Evolutionary conservation across 2,797 vertebrate genomes (phyloP).

Genomic region (Neostethus bicornis): DNA sequence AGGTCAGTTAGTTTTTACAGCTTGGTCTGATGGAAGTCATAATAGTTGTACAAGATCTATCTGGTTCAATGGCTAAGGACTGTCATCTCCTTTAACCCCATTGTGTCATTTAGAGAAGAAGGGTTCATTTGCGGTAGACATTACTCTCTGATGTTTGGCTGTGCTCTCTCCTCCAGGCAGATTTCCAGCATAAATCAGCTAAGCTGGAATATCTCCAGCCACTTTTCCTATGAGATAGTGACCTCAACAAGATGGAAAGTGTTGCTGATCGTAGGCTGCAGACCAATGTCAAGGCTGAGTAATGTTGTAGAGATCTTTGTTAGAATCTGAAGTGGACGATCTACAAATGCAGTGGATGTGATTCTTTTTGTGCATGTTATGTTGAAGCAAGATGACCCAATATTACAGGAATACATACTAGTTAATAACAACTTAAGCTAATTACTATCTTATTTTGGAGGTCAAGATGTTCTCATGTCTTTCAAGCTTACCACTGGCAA

Average conservation of each 20-base stretch:
- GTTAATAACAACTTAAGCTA: neutral
- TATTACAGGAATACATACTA: neutral
- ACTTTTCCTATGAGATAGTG: neutral
- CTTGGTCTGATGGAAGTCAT: too few relatives aligned
- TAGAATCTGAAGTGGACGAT: neutral
- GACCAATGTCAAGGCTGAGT: neutral
- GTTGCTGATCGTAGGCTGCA: neutral
- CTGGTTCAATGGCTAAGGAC: neutral
- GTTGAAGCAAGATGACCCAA: neutral
- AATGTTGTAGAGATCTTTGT: neutral
- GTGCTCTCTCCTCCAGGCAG: neutral
- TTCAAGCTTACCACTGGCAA: neutral
- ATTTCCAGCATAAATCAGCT: neutral
- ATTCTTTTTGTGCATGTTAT: neutral
- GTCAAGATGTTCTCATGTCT: neutral
- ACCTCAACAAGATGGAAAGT: neutral
- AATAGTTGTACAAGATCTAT: neutral
- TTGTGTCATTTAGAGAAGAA: neutral
- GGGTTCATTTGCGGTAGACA: neutral
- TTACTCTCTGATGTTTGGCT: neutral
- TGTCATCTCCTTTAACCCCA: neutral
- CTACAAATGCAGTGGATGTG: neutral
- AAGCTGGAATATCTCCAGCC: neutral
- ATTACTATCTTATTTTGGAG: too few relatives aligned
- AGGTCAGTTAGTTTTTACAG: too few relatives aligned